Conservation (phyloP, 2,113 vertebrate genomes). For the Rattus rattus region DNA sequence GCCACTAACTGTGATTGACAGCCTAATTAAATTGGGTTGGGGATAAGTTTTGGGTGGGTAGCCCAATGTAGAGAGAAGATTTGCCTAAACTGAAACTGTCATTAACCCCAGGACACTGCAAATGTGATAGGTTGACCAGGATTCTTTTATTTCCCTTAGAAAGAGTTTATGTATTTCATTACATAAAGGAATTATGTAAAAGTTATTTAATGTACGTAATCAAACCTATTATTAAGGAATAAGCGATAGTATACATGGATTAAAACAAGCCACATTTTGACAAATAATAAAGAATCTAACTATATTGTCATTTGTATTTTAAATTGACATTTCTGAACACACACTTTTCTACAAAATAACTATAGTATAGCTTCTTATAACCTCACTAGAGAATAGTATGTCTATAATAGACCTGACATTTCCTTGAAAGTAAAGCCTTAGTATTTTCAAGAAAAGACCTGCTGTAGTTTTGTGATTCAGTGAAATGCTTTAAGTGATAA, state of each 20-base stretch:
- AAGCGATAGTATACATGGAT: not conserved
- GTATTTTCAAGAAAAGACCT: not conserved
- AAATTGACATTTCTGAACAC: not conserved
- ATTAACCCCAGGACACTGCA: not conserved
- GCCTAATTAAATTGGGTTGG: conserved; percentile 42
- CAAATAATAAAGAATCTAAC: not conserved
- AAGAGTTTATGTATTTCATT: conserved; percentile 17
- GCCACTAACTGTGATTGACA: conserved; percentile 53
- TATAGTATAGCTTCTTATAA: not conserved
- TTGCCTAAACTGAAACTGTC: conserved; percentile 17
- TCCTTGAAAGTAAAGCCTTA: conserved; percentile 1
- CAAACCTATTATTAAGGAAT: not conserved
- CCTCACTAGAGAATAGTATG: not conserved
- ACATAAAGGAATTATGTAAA: not conserved
- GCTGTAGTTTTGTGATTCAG: not conserved
- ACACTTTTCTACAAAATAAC: conserved; percentile 6
- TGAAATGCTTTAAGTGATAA: not conserved
- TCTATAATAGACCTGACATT: not conserved
- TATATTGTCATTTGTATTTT: not conserved
- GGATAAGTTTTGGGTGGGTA: not conserved
- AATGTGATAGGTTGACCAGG: not conserved
- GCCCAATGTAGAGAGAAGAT: not conserved
- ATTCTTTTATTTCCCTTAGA: not conserved
- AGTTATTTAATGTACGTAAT: conserved; percentile 42
- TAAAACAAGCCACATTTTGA: not conserved